Evolutionary conservation across 2,888 invertebrate species (phyloP).

Genomic region (Melanostoma scalare): DNA sequence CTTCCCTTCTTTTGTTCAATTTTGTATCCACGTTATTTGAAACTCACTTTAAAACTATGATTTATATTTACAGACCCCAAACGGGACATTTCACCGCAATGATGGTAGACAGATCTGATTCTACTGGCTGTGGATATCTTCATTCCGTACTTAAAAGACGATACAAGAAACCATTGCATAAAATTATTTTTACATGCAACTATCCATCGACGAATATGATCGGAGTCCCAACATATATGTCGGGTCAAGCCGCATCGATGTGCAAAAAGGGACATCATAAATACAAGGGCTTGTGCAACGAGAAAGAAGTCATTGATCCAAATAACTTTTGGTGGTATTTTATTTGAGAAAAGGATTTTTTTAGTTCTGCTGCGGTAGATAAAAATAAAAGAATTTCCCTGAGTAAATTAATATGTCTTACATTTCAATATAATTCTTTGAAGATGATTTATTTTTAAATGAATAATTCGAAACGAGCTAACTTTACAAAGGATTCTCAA

Average conservation of each 20-base stretch:
- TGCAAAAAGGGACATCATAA: conserved; percentile 12
- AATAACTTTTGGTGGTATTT: conserved; percentile 55
- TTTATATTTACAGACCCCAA: conserved; percentile 34
- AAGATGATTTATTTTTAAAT: no score
- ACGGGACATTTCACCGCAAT: conserved; percentile 55
- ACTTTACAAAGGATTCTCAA: no score
- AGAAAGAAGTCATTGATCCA: conserved; percentile 44
- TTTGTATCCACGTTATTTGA: no score
- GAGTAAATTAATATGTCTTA: no score
- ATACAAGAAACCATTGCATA: conserved; percentile 20
- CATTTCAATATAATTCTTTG: no score
- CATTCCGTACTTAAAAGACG: neutral
- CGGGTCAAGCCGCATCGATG: conserved; percentile 17
- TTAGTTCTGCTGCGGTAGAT: neutral
- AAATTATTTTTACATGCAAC: conserved; percentile 55
- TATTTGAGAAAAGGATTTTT: neutral
- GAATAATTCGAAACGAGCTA: no score
- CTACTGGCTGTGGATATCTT: conserved; percentile 41
- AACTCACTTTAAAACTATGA: no score
- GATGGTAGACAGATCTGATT: conserved; percentile 47
- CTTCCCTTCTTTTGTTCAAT: no score
- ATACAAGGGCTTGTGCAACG: conserved; percentile 41
- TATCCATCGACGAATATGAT: conserved; percentile 60
- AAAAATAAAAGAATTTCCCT: no score
- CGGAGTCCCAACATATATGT: conserved; percentile 28